Percentiles rank a stretch among this genome's conserved stretches.
Conservation (phyloP, 2,113 vertebrate genomes). For the Otocyon megalotis region DNA sequence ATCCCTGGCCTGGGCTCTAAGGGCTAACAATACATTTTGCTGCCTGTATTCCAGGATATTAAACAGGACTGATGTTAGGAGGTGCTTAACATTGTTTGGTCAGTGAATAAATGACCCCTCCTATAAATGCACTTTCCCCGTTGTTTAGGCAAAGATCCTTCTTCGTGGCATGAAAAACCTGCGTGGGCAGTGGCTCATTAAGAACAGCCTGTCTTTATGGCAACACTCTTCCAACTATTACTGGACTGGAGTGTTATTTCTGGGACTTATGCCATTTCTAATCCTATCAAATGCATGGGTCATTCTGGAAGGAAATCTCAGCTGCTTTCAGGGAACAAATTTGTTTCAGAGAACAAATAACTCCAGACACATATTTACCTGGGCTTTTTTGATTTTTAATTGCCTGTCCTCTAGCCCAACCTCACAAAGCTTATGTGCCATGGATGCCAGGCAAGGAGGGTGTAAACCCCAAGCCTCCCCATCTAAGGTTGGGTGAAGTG, state of each 20-base stretch:
- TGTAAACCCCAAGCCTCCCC: not conserved
- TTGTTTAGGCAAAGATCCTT: not conserved
- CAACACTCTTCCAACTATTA: not conserved
- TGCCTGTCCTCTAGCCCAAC: not conserved
- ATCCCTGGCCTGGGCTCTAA: not conserved
- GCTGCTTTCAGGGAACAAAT: not conserved
- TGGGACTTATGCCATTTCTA: not conserved
- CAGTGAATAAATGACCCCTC: not conserved
- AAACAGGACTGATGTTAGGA: not conserved
- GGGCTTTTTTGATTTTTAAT: not conserved
- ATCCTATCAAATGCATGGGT: not conserved
- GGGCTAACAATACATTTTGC: not conserved
- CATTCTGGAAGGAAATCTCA: not conserved
- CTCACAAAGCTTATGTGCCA: not conserved
- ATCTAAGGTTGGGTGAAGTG: not conserved
- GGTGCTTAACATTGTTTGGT: not conserved
- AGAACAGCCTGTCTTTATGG: not conserved
- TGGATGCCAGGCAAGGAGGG: not conserved
- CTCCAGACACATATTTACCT: not conserved
- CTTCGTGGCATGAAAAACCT: not conserved
- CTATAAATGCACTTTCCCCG: not conserved
- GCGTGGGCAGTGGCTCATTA: not conserved
- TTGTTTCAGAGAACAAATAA: not conserved
- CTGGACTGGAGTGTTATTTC: not conserved
- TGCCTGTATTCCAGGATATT: not conserved